phyloP scores from a whole-genome alignment of 2,888 invertebrate species.

The Folsomia manolachei region DNA sequence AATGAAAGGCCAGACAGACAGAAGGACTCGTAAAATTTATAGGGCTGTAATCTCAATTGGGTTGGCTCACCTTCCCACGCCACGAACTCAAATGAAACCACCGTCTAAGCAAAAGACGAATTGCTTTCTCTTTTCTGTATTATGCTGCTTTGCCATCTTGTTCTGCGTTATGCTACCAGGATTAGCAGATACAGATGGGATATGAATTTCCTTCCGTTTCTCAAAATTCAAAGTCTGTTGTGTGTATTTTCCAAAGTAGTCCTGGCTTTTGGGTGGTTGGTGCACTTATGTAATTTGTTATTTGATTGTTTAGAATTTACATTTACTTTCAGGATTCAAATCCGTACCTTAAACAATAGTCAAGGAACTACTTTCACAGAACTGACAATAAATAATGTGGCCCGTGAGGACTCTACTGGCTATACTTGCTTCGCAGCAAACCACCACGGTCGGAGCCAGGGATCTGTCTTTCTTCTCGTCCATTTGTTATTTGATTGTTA shows the following conservation, averaged over 20 bases:
- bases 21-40: constrained; percentile 19
- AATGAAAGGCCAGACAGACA: constrained; percentile 9
- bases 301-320: too few species aligned
- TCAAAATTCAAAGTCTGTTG: too few species aligned
- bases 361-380: constrained; percentile 51
- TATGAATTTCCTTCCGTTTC: too few species aligned
- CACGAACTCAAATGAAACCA: not conserved
- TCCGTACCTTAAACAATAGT: constrained; percentile 47
- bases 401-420: constrained; percentile 54
- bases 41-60: constrained; percentile 16
- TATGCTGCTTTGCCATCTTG: not conserved
- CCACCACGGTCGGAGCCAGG: constrained; percentile 52
- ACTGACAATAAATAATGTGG: constrained; percentile 53
- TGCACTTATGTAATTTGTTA: too few species aligned
- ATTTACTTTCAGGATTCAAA: constrained; percentile 45
- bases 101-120: not conserved
- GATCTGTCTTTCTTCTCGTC: too few species aligned
- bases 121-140: not conserved
- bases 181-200: too few species aligned
- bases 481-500: not conserved
- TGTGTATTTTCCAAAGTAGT: too few species aligned
- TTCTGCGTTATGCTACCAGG: too few species aligned
- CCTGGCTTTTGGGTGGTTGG: too few species aligned
- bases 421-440: constrained; percentile 56
- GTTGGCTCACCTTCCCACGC: not conserved